A percentile compares a stretch with the other conserved stretches of the same genome.
Evolutionary conservation across 2,888 invertebrate species (phyloP).

Genomic region (Muschampia plurimacula): DNA sequence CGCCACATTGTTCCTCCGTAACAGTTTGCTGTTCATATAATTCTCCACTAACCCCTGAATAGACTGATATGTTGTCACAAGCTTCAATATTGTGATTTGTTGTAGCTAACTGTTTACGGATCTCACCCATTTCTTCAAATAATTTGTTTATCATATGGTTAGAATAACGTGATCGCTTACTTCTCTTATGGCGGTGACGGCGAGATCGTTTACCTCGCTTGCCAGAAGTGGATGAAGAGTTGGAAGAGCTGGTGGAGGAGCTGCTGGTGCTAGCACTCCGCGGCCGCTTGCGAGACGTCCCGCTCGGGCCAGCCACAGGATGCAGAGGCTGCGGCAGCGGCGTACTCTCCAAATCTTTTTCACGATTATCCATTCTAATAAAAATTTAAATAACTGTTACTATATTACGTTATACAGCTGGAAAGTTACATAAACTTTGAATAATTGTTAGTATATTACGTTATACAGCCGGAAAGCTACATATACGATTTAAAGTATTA

Average conservation of each 20-base stretch:
- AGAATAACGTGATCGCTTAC: slow-evolving; percentile 1
- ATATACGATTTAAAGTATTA: too few relatives aligned
- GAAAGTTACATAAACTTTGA: neutral
- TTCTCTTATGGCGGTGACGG: neutral
- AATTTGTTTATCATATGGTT: neutral
- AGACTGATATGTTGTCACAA: neutral
- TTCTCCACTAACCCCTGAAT: neutral
- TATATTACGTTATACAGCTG: neutral
- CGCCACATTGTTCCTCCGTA: neutral
- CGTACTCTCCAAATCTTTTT: neutral
- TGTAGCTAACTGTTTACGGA: slow-evolving; percentile 1
- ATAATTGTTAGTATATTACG: neutral
- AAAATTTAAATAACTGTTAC: neutral
- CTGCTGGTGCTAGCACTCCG: neutral
- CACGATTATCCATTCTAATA: neutral
- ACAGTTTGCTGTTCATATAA: neutral
- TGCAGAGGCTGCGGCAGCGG: neutral
- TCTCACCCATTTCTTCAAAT: neutral
- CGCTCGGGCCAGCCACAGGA: neutral
- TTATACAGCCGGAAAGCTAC: neutral
- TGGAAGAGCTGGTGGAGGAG: neutral
- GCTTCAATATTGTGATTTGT: neutral
- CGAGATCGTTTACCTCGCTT: neutral
- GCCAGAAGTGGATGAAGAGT: neutral
- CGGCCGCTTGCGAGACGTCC: neutral